These are phyloP conservation scores for Sinhomidia bicolor DNA, from an alignment of 2,888 invertebrate genomes.

Conservation along the genomic window DNA sequence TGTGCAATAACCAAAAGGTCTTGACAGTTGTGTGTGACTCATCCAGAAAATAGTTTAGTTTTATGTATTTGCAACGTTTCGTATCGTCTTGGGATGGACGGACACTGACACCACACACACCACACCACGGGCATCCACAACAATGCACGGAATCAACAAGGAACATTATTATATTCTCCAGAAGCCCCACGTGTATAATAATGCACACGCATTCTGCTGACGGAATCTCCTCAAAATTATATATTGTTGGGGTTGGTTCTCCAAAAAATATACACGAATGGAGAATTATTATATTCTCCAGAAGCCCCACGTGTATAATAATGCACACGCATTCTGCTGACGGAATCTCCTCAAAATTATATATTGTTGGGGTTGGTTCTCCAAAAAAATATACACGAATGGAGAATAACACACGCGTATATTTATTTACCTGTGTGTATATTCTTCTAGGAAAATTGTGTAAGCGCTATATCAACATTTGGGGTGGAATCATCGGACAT, in stretches of 20 bases:
- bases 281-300: neutral
- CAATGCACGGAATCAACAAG: neutral
- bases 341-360: neutral
- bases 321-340: neutral
- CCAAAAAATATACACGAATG: no score
- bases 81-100: slow-evolving; percentile 9
- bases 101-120: slow-evolving; percentile 3
- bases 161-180: neutral
- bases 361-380: neutral
- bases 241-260: neutral
- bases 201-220: neutral
- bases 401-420: no score
- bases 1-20: slow-evolving; percentile 14
- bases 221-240: neutral
- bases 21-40: slow-evolving; percentile 44
- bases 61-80: neutral
- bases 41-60: neutral
- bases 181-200: slow-evolving; percentile 13
- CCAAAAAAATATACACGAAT: no score
- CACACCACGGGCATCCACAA: no score
- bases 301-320: slow-evolving; percentile 13
- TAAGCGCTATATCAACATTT: no score
- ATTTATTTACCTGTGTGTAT: no score
- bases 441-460: neutral
- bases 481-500: no score